These are phyloP conservation scores for Automeris io DNA, from an alignment of 2,888 invertebrate genomes.

Conservation along the genomic window DNA sequence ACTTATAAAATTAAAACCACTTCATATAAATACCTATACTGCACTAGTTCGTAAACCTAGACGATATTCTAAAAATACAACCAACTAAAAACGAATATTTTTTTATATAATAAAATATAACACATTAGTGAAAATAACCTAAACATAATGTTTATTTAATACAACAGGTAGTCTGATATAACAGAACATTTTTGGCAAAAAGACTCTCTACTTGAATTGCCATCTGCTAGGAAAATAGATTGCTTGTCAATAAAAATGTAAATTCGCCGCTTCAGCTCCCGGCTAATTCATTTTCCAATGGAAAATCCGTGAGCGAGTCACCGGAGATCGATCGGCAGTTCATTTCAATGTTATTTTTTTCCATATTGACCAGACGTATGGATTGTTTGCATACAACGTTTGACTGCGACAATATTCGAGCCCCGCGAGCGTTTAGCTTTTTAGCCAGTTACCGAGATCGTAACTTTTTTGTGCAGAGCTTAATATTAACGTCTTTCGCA, in stretches of 20 bases:
- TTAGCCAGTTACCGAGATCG: constrained; percentile 33
- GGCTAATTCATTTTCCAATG: constrained; percentile 75
- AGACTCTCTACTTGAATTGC: constrained; percentile 53
- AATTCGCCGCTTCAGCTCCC: constrained; percentile 68
- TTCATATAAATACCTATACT: too few relatives aligned
- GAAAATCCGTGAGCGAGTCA: constrained; percentile 71
- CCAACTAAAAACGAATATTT: too few relatives aligned
- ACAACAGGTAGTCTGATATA: constrained; percentile 2
- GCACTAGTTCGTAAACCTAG: too few relatives aligned
- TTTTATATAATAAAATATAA: too few relatives aligned
- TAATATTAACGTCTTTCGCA: constrained; percentile 55
- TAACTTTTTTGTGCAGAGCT: constrained; percentile 47
- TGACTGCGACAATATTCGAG: constrained; percentile 36
- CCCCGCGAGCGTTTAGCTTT: constrained; percentile 13
- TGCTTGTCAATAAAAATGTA: constrained; percentile 77
- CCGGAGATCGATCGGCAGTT: constrained; percentile 73
- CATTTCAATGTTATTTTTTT: constrained; percentile 57
- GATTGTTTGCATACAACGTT: constrained; percentile 47
- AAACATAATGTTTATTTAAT: too few relatives aligned
- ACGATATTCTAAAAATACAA: too few relatives aligned
- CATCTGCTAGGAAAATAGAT: constrained; percentile 70
- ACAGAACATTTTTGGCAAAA: constrained; percentile 34
- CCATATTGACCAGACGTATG: constrained; percentile 61
- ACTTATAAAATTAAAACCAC: too few relatives aligned
- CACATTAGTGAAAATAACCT: too few relatives aligned